Evolutionary conservation across 2,888 invertebrate species (phyloP).

Genomic region (Parnassius glacialis): DNA sequence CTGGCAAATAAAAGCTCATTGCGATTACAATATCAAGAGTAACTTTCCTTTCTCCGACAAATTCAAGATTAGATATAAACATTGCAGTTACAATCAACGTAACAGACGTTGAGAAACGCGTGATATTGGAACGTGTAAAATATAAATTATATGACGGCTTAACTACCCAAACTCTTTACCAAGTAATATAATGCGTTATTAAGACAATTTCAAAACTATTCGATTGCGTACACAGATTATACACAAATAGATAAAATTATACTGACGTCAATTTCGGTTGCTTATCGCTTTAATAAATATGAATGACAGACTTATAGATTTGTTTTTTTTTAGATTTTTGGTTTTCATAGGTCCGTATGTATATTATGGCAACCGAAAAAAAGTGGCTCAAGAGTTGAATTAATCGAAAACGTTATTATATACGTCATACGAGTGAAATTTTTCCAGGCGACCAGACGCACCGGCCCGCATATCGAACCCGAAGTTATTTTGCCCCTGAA

Average conservation of each 20-base stretch:
- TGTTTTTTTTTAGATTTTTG: too few species aligned
- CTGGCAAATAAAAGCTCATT: conserved; percentile 5
- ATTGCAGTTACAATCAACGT: conserved; percentile 6
- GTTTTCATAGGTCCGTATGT: too few species aligned
- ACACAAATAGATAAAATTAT: conserved; percentile 18
- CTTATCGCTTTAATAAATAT: not conserved
- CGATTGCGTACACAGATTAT: conserved; percentile 15
- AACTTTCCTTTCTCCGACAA: conserved; percentile 18
- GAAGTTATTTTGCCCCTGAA: conserved; percentile 4
- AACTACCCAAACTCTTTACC: conserved; percentile 17
- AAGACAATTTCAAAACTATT: conserved; percentile 15
- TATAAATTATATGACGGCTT: conserved; percentile 9
- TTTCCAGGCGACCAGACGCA: conserved; percentile 6
- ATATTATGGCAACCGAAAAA: too few species aligned
- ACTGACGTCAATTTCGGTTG: conserved; percentile 3
- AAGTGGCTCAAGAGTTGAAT: too few species aligned
- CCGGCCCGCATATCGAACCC: not conserved
- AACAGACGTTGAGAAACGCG: conserved; percentile 12
- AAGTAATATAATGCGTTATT: conserved; percentile 9
- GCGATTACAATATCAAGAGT: conserved; percentile 4
- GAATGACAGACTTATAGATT: too few species aligned
- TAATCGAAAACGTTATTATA: too few species aligned
- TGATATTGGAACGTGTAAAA: conserved; percentile 13
- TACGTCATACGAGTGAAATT: not conserved
- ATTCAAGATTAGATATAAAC: conserved; percentile 21